phyloP scores from a whole-genome alignment of 92 coral and sea anemone genomes.

The Phymanthus crucifer region DNA sequence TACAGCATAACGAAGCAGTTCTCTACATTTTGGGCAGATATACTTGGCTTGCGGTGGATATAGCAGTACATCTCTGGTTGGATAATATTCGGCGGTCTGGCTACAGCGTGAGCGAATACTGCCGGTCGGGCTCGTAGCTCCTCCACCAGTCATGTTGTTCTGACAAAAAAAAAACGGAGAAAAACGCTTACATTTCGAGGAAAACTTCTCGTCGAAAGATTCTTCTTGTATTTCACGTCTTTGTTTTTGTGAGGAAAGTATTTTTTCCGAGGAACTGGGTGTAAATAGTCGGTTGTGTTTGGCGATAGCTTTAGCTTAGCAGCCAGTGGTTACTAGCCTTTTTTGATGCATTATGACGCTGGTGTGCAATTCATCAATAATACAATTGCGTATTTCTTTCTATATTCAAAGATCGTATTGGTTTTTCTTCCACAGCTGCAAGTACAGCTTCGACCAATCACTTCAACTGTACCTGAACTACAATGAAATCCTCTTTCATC shows the following conservation, averaged over 20 bases:
- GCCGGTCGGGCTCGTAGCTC: constrained; percentile 73
- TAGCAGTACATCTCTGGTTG: constrained; percentile 52
- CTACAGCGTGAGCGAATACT: constrained; percentile 49
- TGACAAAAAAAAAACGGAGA: background rate
- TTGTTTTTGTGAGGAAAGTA: background rate
- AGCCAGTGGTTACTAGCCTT: constrained; percentile 1
- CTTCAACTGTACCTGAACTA: background rate
- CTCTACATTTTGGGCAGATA: constrained; percentile 82
- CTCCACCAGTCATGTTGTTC: constrained; percentile 86
- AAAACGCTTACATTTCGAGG: constrained; percentile 3
- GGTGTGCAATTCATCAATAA: background rate
- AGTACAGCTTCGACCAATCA: background rate
- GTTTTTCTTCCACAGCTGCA: background rate
- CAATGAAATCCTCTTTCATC: background rate
- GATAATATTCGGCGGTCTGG: constrained; percentile 3
- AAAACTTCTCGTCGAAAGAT: background rate
- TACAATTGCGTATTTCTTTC: background rate
- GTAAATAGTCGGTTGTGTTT: background rate
- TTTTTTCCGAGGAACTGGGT: background rate
- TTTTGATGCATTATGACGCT: background rate
- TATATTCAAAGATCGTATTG: constrained; percentile 3
- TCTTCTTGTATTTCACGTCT: background rate
- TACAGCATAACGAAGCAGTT: constrained; percentile 77
- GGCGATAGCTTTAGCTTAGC: constrained; percentile 1
- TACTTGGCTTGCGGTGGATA: constrained; percentile 88